phyloP scores from a whole-genome alignment of 1,140 invertebrate genomes.

The Zaprionus capensis region DNA sequence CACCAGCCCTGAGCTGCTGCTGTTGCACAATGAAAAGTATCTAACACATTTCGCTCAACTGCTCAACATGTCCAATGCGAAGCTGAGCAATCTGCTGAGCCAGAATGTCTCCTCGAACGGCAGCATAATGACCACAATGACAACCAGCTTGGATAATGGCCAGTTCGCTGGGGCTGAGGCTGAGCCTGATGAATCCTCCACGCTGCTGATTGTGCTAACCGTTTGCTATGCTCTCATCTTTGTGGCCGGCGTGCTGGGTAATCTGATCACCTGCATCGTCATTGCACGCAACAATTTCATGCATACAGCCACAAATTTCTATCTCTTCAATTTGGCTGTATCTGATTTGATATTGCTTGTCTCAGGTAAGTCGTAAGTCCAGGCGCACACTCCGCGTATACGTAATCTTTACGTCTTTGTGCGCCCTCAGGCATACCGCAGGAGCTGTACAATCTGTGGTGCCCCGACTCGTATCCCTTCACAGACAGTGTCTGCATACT shows the following conservation, averaged over 20 bases:
- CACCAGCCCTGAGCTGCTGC: constrained; percentile 61
- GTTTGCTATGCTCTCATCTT: constrained; percentile 91
- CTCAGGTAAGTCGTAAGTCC: constrained; percentile 76
- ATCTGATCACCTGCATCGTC: constrained; percentile 93
- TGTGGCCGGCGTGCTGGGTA: constrained; percentile 91
- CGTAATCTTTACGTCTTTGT: background rate
- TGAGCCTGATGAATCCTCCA: constrained; percentile 84
- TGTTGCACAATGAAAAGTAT: constrained; percentile 73
- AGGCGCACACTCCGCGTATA: constrained; percentile 26
- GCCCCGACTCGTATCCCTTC: constrained; percentile 90
- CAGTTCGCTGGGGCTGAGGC: background rate
- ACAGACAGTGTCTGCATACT: constrained; percentile 91
- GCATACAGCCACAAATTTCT: constrained; percentile 93
- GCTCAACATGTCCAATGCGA: constrained; percentile 78
- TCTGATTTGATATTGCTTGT: constrained; percentile 93
- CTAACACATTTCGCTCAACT: constrained; percentile 77
- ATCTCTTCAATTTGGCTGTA: constrained; percentile 93
- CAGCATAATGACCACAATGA: constrained; percentile 25
- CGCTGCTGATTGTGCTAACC: constrained; percentile 88
- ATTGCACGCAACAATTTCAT: constrained; percentile 91
- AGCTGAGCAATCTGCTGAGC: constrained; percentile 72
- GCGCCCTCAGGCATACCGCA: constrained; percentile 87
- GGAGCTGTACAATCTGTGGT: constrained; percentile 92
- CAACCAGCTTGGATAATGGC: constrained; percentile 31
- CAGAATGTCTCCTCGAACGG: constrained; percentile 50